phyloP scores from a whole-genome alignment of 2,888 invertebrate genomes.

The Horisme vitalbata region DNA sequence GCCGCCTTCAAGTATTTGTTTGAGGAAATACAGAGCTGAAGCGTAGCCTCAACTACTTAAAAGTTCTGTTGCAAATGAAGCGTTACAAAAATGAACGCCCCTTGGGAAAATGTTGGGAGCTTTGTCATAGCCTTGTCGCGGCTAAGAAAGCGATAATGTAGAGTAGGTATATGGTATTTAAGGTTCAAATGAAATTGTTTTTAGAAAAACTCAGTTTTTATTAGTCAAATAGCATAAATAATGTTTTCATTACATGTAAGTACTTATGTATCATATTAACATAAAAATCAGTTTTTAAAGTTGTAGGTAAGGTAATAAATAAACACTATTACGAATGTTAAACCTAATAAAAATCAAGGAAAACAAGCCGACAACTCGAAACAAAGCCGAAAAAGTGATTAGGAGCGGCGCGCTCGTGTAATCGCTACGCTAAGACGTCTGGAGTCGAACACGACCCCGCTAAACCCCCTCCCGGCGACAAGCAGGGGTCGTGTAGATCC shows the following conservation, averaged over 20 bases:
- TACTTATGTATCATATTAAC: too few relatives aligned
- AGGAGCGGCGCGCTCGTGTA: conserved; percentile 41
- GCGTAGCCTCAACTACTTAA: conserved; percentile 64
- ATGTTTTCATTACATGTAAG: too few relatives aligned
- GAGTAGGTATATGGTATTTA: background rate
- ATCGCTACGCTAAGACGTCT: conserved; percentile 47
- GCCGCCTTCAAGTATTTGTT: conserved; percentile 56
- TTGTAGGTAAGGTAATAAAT: too few relatives aligned
- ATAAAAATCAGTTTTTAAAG: too few relatives aligned
- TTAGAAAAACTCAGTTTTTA: too few relatives aligned
- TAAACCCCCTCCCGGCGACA: conserved; percentile 42
- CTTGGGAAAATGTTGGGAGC: conserved; percentile 42
- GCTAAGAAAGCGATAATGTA: conserved; percentile 33
- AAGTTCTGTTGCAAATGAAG: conserved; percentile 72
- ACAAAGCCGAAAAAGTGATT: conserved; percentile 46
- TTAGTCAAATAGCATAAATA: too few relatives aligned
- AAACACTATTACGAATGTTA: conserved; percentile 22
- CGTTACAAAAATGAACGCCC: conserved; percentile 67
- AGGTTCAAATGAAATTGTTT: too few relatives aligned
- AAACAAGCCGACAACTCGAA: conserved; percentile 22
- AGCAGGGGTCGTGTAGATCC: conserved; percentile 48
- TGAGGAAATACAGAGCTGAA: conserved; percentile 56
- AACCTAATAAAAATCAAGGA: conserved; percentile 27
- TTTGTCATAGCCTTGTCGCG: conserved; percentile 37
- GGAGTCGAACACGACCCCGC: conserved; percentile 37